These are phyloP conservation scores for Thaumatotibia leucotreta DNA, from an alignment of 1,140 invertebrate species.

Conservation along the genomic window DNA sequence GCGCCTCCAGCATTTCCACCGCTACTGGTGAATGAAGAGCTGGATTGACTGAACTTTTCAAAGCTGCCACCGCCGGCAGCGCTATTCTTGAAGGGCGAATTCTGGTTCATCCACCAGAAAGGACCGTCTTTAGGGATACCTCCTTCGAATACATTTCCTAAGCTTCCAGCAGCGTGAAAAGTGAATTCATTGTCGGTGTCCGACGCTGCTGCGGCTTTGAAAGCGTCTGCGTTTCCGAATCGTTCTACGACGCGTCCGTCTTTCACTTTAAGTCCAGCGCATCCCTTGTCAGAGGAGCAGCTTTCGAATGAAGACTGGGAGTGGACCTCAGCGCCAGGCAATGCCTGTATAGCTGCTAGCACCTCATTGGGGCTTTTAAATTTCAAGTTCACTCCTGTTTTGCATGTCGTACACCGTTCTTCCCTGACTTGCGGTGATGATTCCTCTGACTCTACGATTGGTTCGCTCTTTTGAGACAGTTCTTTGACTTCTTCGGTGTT, in stretches of 20 bases:
- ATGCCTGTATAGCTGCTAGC: conserved; percentile 40
- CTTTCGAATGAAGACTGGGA: conserved; percentile 64
- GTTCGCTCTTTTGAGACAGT: conserved; percentile 46
- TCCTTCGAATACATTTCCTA: conserved; percentile 42
- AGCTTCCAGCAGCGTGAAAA: conserved; percentile 45
- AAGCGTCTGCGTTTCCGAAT: conserved; percentile 60
- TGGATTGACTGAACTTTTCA: conserved; percentile 50
- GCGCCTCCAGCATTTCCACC: conserved; percentile 25
- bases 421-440: conserved; percentile 43
- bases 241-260: conserved; percentile 62
- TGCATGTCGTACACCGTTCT: conserved; percentile 53
- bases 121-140: conserved; percentile 42
- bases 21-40: conserved; percentile 27
- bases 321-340: conserved; percentile 60
- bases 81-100: conserved; percentile 74
- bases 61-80: conserved; percentile 32
- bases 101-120: conserved; percentile 76
- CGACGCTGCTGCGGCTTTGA: conserved; percentile 49
- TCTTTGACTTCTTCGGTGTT: conserved; percentile 56
- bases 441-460: conserved; percentile 45
- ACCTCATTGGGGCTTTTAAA: conserved; percentile 46
- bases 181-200: conserved; percentile 57
- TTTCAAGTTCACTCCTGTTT: conserved; percentile 30
- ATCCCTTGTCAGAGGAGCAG: conserved; percentile 65
- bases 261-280: conserved; percentile 67